Conservation (phyloP, 2,797 vertebrate genomes). For the Arrhamphus sclerolepis region DNA sequence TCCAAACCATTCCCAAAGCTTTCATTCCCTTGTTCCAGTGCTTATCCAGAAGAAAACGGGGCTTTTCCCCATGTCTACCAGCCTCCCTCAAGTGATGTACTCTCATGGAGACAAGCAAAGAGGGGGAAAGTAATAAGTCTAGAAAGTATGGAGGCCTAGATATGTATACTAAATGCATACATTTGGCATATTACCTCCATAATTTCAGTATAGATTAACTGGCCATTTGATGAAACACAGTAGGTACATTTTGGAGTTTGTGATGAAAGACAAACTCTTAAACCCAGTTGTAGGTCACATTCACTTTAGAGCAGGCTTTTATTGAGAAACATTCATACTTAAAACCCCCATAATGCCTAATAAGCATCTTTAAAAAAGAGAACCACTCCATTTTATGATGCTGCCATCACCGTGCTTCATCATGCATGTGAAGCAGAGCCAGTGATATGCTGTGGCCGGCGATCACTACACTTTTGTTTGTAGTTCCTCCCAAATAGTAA, state of each 20-base stretch:
- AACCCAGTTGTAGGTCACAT: background rate
- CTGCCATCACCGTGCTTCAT: no score
- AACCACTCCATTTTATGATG: no score
- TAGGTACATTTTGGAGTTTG: background rate
- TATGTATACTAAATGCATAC: slow-evolving; percentile 1
- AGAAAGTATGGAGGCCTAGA: background rate
- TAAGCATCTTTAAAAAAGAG: no score
- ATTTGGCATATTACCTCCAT: background rate
- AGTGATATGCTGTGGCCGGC: no score
- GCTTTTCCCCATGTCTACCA: slow-evolving; percentile 57
- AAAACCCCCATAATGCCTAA: no score
- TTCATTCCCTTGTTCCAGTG: slow-evolving; percentile 72
- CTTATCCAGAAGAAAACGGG: slow-evolving; percentile 73
- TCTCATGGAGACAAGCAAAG: slow-evolving; percentile 46
- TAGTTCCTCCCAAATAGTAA: no score
- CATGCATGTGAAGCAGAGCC: no score
- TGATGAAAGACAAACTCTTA: background rate
- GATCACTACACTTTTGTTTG: no score
- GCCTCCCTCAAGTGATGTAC: slow-evolving; percentile 46
- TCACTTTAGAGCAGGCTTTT: no score
- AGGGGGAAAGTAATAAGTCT: slow-evolving; percentile 44
- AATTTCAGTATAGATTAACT: background rate
- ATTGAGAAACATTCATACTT: no score
- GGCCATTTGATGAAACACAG: background rate
- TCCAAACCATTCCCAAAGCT: slow-evolving; percentile 80